These are phyloP conservation scores for Tenebrosternarchus preto DNA, from an alignment of 2,113 vertebrate genomes.

Conservation along the genomic window DNA sequence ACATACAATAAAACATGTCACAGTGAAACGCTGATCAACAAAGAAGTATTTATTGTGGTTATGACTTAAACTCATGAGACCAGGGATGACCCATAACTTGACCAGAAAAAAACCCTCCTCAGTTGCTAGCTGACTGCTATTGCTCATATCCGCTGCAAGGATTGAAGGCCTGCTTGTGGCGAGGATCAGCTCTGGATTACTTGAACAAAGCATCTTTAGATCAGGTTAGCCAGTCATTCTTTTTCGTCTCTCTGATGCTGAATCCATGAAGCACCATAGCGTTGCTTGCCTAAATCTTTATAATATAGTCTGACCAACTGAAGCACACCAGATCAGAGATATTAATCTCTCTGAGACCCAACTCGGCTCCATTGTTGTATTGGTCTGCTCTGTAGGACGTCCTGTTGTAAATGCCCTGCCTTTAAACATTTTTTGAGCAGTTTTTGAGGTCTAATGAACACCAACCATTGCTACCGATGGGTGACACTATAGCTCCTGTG, in stretches of 20 bases:
- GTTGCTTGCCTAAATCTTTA: background rate
- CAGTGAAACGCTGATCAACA: constrained; percentile 12
- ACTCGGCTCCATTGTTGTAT: constrained; percentile 26
- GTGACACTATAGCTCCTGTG: background rate
- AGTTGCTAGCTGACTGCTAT: constrained; percentile 17
- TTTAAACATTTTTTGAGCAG: constrained; percentile 37
- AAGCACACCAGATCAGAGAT: background rate
- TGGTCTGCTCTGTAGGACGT: constrained; percentile 34
- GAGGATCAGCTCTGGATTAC: background rate
- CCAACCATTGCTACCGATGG: too few relatives aligned
- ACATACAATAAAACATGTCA: background rate
- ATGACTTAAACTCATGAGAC: constrained; percentile 20
- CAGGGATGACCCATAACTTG: background rate
- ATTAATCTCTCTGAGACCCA: constrained; percentile 14
- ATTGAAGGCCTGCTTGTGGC: background rate
- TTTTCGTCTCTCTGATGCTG: background rate
- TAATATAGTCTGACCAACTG: background rate
- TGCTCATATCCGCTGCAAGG: constrained; percentile 10
- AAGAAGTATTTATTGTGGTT: constrained; percentile 13
- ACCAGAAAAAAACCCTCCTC: constrained; percentile 5
- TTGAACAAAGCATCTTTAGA: background rate
- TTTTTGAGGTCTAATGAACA: background rate
- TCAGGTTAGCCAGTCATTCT: constrained; percentile 10
- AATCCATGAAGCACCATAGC: constrained; percentile 23
- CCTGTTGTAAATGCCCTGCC: constrained; percentile 40